Base-by-base conservation (phyloP, 2,113 vertebrate genomes). In the Delphinus delphis region DNA sequence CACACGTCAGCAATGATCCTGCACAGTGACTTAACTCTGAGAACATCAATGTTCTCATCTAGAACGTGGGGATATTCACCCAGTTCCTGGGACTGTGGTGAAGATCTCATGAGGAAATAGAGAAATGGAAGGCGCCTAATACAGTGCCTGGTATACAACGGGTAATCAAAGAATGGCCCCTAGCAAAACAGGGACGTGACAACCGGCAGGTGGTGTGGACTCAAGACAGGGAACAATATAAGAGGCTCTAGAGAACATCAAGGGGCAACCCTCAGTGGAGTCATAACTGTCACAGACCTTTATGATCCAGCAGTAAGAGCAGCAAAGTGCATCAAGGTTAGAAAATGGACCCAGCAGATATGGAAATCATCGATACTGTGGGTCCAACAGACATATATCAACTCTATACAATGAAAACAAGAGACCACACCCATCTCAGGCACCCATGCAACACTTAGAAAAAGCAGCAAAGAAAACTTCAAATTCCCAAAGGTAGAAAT, bases 311-410 rank as follows among this genome's bases (percentile, higher is more conserved):
- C n/a, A 9, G 8, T 15, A 63, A 62, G 73, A 80, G 47, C 1
- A 5, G 28, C 79, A 73, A 47, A 25, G 18, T 0, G 18, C 23
- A 15, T 8, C 3, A 11, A 1, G 53, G 6, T 20, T 10, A 12
- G 62, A 62, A 26, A 15, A 20, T 6, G 33, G 55, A 15, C 1
- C 21, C 0, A 20, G 62, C 0, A 2, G 83, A 33, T 17, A 14
- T 0, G 13, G 17, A 28, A 26, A 1, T 7, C 25, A 33, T 0
- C 0, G 14, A 3, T 1, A 2, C 12, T 6, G 41, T 23, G 25
- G 0, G 28, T 38, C 26, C 44, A 38, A 4, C 1, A 31, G 14
- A 47, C 21, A 11, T 1, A 1, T 4, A n/a, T 20, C 60, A 14
- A 5, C n/a, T 9, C 60, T 23, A 4, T 53, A 6, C 50, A 53